Percentiles rank a stretch among this genome's conserved stretches.
Conservation (phyloP, 2,888 invertebrate species). For the Strigamia crassipes region DNA sequence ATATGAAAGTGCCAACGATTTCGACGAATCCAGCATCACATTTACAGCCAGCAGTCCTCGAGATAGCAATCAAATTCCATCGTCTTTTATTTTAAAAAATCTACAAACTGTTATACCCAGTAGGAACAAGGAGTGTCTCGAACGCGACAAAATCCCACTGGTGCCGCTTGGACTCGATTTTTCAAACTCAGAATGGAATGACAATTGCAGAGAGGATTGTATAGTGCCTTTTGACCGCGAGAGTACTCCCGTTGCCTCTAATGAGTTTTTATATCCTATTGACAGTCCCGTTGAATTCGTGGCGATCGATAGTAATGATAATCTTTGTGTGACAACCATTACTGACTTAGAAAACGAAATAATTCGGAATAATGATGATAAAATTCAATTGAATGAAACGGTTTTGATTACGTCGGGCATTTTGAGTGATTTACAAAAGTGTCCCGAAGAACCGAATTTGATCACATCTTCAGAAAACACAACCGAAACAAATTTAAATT, state of each 20-base stretch:
- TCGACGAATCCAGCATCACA: neutral
- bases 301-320: neutral
- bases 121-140: neutral
- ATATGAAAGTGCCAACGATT: constrained; percentile 45
- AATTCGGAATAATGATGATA: neutral
- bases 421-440: neutral
- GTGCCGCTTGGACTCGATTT: neutral
- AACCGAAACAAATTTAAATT: neutral
- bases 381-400: neutral
- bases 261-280: neutral
- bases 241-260: neutral
- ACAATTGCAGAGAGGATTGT: neutral
- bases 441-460: neutral
- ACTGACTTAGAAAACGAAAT: neutral
- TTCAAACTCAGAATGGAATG: neutral
- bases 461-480: neutral
- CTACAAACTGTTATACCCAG: neutral
- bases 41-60: constrained; percentile 12
- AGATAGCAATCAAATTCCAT: neutral
- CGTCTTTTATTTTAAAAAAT: neutral
- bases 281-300: neutral
- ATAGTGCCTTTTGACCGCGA: constrained; percentile 41
- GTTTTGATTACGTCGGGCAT: neutral
- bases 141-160: neutral
- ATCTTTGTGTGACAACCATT: neutral